Base-by-base conservation (phyloP, 2,797 vertebrate genomes). In the Xiphorhynchus erythropygius region DNA sequence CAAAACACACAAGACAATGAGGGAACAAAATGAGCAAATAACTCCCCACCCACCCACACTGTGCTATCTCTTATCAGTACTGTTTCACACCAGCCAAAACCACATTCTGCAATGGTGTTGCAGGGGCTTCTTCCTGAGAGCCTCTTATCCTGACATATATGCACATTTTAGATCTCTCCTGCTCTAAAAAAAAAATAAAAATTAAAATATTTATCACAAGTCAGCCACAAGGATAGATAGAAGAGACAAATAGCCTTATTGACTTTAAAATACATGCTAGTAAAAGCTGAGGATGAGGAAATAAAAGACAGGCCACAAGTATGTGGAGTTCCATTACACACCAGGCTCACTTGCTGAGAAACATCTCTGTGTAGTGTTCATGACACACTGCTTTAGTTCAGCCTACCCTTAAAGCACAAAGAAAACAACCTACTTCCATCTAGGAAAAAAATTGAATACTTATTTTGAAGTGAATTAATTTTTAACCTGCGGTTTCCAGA, bases 41-140 rank as follows among this genome's bases (percentile, higher is more conserved):
- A 17, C 4, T 25, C 25, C 14, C 16, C 21, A 57, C 25, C 3
- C 33, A 59, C 52, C 3, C 7, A 5, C 41, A 46, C 53, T 18
- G 12, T 33, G 10, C 7, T 27, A 3, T 42, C 33, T 89, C 30
- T 44, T 33, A 27, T 15, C 23, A 30, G 4, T 4, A 15, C 32
- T 19, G 25, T 52, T 59, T 41, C 73, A 60, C 24, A 49, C 1
- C 56, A 52, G 11, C 32, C 5, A 6, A 78, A 84, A 32, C 23
- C 55, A 9, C 0, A 0, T 27, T 67, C 84, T 82, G 32, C 32
- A 68, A 3, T 4, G 17, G 10, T 4, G 0, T 28, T 60, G 68
- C 49, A 53, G 32, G 18, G 47, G 1, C 28, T 64, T 63, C 65
- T 77, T 75, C 46, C 22, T n/a, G 41, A 15, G 24, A 21, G 3